Conservation (phyloP, 2,113 vertebrate species). For the Centropus unirufus region DNA sequence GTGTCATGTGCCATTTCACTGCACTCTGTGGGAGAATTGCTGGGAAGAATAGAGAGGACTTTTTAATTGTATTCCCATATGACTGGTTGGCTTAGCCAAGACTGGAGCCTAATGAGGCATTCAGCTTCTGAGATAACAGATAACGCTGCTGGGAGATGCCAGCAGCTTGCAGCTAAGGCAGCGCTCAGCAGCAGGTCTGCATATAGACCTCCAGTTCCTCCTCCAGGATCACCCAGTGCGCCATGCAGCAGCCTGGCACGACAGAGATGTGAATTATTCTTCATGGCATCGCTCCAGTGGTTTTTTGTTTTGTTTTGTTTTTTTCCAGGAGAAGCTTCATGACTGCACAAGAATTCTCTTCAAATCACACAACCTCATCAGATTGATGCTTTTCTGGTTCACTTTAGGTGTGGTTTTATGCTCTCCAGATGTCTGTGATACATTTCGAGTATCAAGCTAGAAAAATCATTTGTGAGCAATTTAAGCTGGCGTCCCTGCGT, state of each 20-base stretch:
- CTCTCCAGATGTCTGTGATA: not conserved
- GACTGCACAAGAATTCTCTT: not conserved
- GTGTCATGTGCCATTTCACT: not conserved
- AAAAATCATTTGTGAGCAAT: not conserved
- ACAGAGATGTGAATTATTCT: not conserved
- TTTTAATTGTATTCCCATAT: not conserved
- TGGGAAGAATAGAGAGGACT: not conserved
- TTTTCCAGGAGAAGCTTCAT: not conserved
- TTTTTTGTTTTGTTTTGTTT: too few relatives aligned
- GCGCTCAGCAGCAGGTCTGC: not conserved
- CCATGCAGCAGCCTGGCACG: not conserved
- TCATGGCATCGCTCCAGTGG: not conserved
- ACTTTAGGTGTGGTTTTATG: not conserved
- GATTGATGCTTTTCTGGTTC: not conserved
- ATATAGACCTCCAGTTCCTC: not conserved
- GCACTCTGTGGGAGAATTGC: not conserved
- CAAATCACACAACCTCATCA: not conserved
- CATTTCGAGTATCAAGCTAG: not conserved
- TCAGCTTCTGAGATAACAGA: not conserved
- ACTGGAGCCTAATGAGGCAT: not conserved
- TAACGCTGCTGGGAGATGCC: not conserved
- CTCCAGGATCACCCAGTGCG: not conserved
- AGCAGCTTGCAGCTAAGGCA: not conserved
- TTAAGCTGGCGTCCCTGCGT: not conserved
- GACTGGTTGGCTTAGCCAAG: not conserved